Percentiles rank a stretch among this genome's conserved stretches.
phyloP scores from a whole-genome alignment of 2,797 vertebrate genomes.

The Hephaestus fuliginosus region DNA sequence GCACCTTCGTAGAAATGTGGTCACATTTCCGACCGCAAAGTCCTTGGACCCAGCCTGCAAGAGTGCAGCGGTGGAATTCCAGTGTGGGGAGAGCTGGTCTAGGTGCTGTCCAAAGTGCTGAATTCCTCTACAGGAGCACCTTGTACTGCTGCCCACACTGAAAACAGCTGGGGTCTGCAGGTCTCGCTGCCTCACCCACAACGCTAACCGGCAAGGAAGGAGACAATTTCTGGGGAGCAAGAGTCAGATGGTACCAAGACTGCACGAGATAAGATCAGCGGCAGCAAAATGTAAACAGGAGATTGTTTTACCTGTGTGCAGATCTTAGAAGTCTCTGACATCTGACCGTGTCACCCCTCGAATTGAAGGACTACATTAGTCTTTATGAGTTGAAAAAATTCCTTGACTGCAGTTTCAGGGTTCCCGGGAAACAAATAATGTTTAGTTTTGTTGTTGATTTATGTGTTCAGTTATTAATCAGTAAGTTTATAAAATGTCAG shows the following conservation, averaged over 20 bases:
- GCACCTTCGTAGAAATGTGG: constrained; percentile 76
- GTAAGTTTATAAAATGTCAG: not conserved
- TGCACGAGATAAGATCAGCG: not conserved
- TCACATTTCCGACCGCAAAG: constrained; percentile 71
- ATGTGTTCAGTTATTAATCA: not conserved
- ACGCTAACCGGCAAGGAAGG: constrained; percentile 21
- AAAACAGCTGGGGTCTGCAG: constrained; percentile 74
- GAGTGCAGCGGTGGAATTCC: constrained; percentile 77
- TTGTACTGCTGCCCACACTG: constrained; percentile 83
- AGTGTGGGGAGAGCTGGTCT: constrained; percentile 79
- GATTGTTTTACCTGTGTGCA: constrained; percentile 13
- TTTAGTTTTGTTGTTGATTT: not conserved
- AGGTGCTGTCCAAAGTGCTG: constrained; percentile 93
- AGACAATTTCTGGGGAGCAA: not conserved
- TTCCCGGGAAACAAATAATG: not conserved
- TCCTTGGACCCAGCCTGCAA: constrained; percentile 69
- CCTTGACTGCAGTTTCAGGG: not conserved
- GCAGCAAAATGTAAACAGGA: constrained; percentile 4
- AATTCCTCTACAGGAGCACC: constrained; percentile 87
- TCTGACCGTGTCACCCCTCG: not conserved
- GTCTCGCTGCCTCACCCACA: constrained; percentile 53
- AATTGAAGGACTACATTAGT: not conserved
- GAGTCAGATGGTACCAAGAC: constrained; percentile 5
- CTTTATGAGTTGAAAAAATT: no score
- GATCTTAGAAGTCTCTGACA: not conserved